phyloP scores from a whole-genome alignment of 2,888 invertebrate genomes.

The Conistra vaccinii region DNA sequence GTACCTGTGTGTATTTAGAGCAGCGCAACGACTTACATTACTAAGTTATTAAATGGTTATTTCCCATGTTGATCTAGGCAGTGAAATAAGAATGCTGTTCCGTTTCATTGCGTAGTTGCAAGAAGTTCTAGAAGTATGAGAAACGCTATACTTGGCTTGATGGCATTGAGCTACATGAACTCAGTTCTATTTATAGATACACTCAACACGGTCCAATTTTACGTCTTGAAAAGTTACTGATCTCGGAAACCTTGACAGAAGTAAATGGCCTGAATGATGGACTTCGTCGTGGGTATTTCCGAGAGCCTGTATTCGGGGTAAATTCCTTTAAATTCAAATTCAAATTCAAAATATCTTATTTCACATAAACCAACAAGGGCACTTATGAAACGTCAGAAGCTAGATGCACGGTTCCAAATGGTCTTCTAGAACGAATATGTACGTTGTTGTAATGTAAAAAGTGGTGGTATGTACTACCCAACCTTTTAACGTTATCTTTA shows the following conservation, averaged over 20 bases:
- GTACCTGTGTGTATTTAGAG: conserved; percentile 32
- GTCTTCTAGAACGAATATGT: not conserved
- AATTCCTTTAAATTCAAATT: not conserved
- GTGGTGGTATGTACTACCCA: not conserved
- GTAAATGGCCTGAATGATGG: not conserved
- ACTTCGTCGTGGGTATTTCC: not conserved
- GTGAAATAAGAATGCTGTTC: conserved; percentile 29
- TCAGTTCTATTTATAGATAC: conserved; percentile 25
- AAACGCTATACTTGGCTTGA: conserved; percentile 10
- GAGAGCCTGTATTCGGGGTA: not conserved
- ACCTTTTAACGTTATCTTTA: not conserved
- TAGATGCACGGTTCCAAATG: too few species aligned
- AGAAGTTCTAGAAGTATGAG: conserved; percentile 31
- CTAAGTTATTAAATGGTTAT: conserved; percentile 37
- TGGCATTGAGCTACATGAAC: conserved; percentile 37
- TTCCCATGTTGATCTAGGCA: conserved; percentile 40
- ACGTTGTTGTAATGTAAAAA: not conserved
- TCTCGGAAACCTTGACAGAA: conserved; percentile 3
- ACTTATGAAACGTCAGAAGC: too few species aligned
- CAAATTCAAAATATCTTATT: too few species aligned
- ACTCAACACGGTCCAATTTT: not conserved
- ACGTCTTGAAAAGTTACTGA: not conserved
- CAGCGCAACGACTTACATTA: conserved; percentile 37
- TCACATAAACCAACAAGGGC: too few species aligned
- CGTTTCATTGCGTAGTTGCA: conserved; percentile 3